These are phyloP conservation scores for Ormyrus thymus DNA, from an alignment of 2,888 invertebrate species.

Conservation along the genomic window DNA sequence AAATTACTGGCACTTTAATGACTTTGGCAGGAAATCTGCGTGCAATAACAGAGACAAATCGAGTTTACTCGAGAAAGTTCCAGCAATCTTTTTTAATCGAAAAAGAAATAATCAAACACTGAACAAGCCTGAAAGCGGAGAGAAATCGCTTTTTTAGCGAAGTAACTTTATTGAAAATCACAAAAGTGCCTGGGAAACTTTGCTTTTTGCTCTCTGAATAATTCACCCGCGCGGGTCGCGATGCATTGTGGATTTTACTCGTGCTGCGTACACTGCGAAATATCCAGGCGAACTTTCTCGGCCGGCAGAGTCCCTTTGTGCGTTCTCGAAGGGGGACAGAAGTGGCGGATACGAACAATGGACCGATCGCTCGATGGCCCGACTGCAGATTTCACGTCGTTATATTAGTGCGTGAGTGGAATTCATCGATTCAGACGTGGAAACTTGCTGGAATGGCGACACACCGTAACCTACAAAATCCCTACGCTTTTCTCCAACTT, in stretches of 20 bases:
- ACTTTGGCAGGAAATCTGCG: too few relatives aligned
- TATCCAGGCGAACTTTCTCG: constrained; percentile 25
- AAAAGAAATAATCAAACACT: too few relatives aligned
- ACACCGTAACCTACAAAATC: too few relatives aligned
- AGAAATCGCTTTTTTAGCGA: neutral
- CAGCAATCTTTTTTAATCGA: too few relatives aligned
- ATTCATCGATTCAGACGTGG: constrained; percentile 69
- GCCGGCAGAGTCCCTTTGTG: constrained; percentile 12
- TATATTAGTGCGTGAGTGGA: constrained; percentile 68
- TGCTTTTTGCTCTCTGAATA: constrained; percentile 34
- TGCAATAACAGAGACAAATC: too few relatives aligned
- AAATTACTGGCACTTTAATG: too few relatives aligned
- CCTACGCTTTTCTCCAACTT: too few relatives aligned
- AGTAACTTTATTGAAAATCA: constrained; percentile 5
- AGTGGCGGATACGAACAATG: constrained; percentile 27
- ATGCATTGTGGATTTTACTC: constrained; percentile 16
- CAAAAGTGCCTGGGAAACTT: constrained; percentile 9
- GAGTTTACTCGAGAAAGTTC: too few relatives aligned
- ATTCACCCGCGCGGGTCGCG: constrained; percentile 3
- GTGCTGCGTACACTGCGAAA: constrained; percentile 5
- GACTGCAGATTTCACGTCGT: constrained; percentile 65
- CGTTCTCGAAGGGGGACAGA: constrained; percentile 9
- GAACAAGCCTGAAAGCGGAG: neutral
- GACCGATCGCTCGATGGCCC: constrained; percentile 28
- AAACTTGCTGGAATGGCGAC: neutral